Percentiles rank a stretch among this genome's conserved stretches.
phyloP scores from a whole-genome alignment of 2,888 invertebrate genomes.

The Cheilosia grossa region DNA sequence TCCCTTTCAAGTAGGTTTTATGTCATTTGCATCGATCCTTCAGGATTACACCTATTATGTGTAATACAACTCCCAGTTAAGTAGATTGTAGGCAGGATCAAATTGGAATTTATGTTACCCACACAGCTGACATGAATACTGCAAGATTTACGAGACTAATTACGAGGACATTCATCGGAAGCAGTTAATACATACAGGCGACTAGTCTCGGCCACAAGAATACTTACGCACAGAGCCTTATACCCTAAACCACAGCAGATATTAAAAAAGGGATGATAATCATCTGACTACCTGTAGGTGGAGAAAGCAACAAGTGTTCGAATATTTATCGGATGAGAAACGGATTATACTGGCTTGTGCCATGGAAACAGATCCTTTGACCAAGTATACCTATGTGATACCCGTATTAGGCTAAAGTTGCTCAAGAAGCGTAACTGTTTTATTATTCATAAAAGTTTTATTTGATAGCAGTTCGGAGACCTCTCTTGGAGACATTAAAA shows the following conservation, averaged over 20 bases:
- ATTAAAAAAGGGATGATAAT: not conserved
- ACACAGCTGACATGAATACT: not conserved
- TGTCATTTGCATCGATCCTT: no score
- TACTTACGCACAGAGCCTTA: not conserved
- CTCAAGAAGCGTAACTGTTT: not conserved
- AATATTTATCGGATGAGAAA: not conserved
- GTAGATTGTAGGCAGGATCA: no score
- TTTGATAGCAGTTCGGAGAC: not conserved
- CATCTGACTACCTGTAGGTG: not conserved
- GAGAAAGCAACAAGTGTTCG: conserved; percentile 1
- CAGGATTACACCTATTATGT: no score
- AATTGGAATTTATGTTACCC: not conserved
- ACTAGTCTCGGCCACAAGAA: not conserved
- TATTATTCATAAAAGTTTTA: not conserved
- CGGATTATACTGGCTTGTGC: not conserved
- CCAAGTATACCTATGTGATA: not conserved
- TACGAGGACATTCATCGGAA: not conserved
- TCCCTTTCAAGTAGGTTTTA: no score
- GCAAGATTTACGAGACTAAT: not conserved
- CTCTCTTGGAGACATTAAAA: not conserved
- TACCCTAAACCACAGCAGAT: not conserved
- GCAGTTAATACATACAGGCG: not conserved
- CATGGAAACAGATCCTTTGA: not conserved
- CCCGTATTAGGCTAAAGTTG: not conserved
- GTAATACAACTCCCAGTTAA: no score